Evolutionary conservation across 1,140 invertebrate species (phyloP).

Genomic region (Capitella teleta): DNA sequence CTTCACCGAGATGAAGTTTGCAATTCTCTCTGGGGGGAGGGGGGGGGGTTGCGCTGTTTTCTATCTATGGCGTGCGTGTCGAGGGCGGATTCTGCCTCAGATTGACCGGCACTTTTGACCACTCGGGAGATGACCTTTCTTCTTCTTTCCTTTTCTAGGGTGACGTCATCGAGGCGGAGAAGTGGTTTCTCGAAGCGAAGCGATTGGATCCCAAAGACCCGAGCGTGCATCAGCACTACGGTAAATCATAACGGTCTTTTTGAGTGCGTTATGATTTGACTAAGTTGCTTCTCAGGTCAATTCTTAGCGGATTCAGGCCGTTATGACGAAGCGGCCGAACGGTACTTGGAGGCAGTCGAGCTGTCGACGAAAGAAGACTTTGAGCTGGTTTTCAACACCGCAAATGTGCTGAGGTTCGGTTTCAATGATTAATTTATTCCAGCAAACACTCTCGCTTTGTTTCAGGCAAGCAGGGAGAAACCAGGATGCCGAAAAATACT

Average conservation of each 20-base stretch:
- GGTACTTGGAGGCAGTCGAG: constrained; percentile 62
- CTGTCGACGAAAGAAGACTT: constrained; percentile 62
- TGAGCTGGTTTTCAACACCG: constrained; percentile 70
- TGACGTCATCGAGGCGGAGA: constrained; percentile 68
- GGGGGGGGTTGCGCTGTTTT: too few species aligned
- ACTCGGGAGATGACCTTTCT: too few species aligned
- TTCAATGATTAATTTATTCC: background rate
- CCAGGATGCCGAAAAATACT: constrained; percentile 70
- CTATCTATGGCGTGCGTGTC: too few species aligned
- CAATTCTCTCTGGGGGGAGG: too few species aligned
- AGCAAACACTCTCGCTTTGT: background rate
- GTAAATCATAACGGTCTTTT: constrained; percentile 44
- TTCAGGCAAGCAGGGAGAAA: constrained; percentile 60
- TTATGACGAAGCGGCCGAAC: constrained; percentile 65
- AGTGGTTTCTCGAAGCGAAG: constrained; percentile 76
- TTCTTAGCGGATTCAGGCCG: constrained; percentile 68
- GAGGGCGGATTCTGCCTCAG: too few species aligned
- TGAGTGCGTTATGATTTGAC: background rate
- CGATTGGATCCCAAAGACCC: constrained; percentile 70
- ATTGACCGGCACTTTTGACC: too few species aligned
- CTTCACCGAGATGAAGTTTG: too few species aligned
- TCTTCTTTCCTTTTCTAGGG: constrained; percentile 56
- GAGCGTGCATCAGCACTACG: constrained; percentile 71
- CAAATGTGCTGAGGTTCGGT: constrained; percentile 62
- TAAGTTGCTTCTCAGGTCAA: constrained; percentile 55